Conservation (phyloP, 2,797 vertebrate genomes). For the Ambastaia sidthimunki region DNA sequence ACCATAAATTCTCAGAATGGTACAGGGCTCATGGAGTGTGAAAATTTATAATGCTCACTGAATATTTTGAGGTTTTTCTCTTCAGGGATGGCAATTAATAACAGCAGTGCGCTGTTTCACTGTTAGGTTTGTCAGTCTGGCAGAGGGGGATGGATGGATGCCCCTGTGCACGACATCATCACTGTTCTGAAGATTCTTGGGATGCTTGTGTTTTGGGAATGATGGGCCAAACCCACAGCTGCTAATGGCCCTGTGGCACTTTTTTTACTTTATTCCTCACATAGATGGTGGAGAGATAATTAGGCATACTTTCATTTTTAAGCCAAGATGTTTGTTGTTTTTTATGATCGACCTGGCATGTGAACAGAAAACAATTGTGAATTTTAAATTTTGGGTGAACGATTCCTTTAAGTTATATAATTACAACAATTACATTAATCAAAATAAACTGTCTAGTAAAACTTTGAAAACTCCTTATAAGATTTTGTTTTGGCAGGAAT, state of each 20-base stretch:
- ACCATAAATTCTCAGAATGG: conserved; percentile 25
- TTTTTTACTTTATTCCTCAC: too few species aligned
- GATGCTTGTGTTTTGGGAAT: not conserved
- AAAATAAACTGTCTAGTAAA: not conserved
- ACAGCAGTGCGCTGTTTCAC: not conserved
- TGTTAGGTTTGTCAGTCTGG: conserved; percentile 31
- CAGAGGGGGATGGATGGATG: conserved; percentile 4
- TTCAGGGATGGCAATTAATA: conserved; percentile 31
- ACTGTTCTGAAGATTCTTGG: not conserved
- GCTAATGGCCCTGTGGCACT: conserved; percentile 5
- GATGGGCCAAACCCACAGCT: not conserved
- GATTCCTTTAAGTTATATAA: not conserved
- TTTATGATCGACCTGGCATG: too few species aligned
- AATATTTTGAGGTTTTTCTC: conserved; percentile 22
- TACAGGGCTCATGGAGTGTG: conserved; percentile 1
- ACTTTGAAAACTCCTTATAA: too few species aligned
- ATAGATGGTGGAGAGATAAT: too few species aligned
- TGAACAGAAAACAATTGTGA: too few species aligned
- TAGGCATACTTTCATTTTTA: too few species aligned
- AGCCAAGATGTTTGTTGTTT: too few species aligned
- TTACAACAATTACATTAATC: not conserved
- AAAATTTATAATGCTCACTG: conserved; percentile 25
- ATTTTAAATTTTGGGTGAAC: too few species aligned
- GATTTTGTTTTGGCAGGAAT: not conserved
- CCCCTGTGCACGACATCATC: not conserved